phyloP scores from a whole-genome alignment of 2,888 invertebrate species.

The Vandiemenella viatica region DNA sequence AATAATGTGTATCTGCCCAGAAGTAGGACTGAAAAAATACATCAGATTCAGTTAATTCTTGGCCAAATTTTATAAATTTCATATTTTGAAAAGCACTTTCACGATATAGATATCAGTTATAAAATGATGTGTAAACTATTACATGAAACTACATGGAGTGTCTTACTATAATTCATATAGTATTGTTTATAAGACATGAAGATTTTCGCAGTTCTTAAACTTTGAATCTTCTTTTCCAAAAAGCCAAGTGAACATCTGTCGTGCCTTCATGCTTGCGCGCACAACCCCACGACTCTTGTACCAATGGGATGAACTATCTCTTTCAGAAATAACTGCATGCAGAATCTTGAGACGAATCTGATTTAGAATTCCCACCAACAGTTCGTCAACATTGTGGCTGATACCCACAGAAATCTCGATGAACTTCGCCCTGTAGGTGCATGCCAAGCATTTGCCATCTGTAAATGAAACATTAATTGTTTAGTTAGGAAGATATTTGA shows the following conservation, averaged over 20 bases:
- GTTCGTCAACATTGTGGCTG: slow-evolving; percentile 92
- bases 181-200: slow-evolving; percentile 55
- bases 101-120: too few species aligned
- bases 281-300: slow-evolving; percentile 74
- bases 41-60: too few species aligned
- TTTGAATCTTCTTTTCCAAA: slow-evolving; percentile 82
- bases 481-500: too few species aligned
- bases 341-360: slow-evolving; percentile 71
- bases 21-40: too few species aligned
- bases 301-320: slow-evolving; percentile 45
- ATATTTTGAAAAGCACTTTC: too few species aligned
- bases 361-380: slow-evolving; percentile 80
- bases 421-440: slow-evolving; percentile 82
- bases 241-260: slow-evolving; percentile 83
- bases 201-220: slow-evolving; percentile 82
- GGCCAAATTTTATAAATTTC: too few species aligned
- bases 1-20: too few species aligned
- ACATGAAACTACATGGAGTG: slow-evolving; percentile 10
- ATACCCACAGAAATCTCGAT: slow-evolving; percentile 92
- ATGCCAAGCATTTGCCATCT: slow-evolving; percentile 90
- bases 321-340: slow-evolving; percentile 38
- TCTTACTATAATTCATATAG: slow-evolving; percentile 14
- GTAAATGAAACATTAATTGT: too few species aligned
- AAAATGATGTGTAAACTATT: slow-evolving; percentile 12
- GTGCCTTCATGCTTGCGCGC: slow-evolving; percentile 66